Conservation (phyloP, 2,113 vertebrate genomes). For the Anhinga rufa region DNA sequence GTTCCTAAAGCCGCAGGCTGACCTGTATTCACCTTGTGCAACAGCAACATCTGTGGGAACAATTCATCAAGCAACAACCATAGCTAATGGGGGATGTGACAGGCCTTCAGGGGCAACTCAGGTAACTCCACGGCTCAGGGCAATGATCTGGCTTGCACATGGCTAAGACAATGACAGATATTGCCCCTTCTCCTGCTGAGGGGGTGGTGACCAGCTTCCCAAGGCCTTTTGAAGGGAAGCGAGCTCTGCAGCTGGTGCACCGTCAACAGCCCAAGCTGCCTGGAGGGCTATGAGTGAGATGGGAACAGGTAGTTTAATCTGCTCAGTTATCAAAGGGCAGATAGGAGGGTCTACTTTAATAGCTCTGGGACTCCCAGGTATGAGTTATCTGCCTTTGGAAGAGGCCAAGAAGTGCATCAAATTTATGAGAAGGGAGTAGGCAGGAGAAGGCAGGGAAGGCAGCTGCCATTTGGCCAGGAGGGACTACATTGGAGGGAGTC, state of each 20-base stretch:
- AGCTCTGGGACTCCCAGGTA: neutral
- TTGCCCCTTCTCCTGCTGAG: neutral
- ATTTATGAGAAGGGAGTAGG: neutral
- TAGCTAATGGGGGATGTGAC: neutral
- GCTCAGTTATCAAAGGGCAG: neutral
- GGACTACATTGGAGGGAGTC: neutral
- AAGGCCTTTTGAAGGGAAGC: neutral
- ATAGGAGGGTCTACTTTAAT: neutral
- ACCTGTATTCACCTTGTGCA: neutral
- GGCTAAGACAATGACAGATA: neutral
- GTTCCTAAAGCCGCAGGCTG: fast-evolving
- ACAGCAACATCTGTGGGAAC: neutral
- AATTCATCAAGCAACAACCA: neutral
- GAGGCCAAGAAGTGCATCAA: neutral
- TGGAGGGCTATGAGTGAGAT: neutral
- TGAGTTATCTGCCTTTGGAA: neutral
- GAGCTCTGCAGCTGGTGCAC: neutral
- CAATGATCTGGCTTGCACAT: neutral
- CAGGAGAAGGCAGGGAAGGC: neutral
- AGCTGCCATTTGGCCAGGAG: neutral
- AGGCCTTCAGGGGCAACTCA: neutral
- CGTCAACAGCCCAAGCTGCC: neutral
- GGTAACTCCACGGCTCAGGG: neutral
- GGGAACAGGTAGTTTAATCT: neutral
- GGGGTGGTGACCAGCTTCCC: neutral